Base-by-base conservation (phyloP, 2,888 invertebrate species). In the Silvanus unidentatus region DNA sequence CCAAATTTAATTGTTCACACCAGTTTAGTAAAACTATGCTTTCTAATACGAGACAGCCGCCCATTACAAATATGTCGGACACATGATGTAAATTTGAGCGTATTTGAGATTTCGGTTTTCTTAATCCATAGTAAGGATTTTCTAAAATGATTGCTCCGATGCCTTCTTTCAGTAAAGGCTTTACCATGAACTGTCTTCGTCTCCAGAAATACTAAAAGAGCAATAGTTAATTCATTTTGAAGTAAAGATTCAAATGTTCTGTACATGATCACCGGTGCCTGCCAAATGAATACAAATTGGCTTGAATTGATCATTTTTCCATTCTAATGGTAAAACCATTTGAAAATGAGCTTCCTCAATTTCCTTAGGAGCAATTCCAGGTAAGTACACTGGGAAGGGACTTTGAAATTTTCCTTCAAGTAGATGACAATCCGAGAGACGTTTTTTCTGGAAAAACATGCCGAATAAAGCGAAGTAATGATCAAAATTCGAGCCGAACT, bases 61-160 rank as follows among this genome's bases (percentile, higher is more conserved):
- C 97, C 97, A 98, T 97, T 55, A 97, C 91, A 77, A 97, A 95
- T 65, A 98, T 87, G 69, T 98, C 97, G 12, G 91, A 90, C 2
- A 97, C 96, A 73, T 96, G 89, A 66, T 88, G 87, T 39, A 97
- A 79, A 58, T 86, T 86, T 1, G 95, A 95, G 14, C 93, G 84
- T 47, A 81, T 73, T 79, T 92, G 91, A 65, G 88, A 82, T 50
- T 80, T 80, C 1, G 93, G 93, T 72, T 92, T 93, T 49, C 93
- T 75, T 1, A 81, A 70, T 29, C 93, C 93, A 71, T 92, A 93
- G 74, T 92, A 98, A 10, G 97, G 97, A 73, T 96, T 98, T 74
- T 97, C 95, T 50, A 98, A 73, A 48, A 98, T 80, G 39, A 98
- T 85, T 1, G 95, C 89, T 39, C 86, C 94, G 56, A 97, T 90